phyloP scores from a whole-genome alignment of 92 coral and sea anemone species.

The Epizoanthus ramosus region DNA sequence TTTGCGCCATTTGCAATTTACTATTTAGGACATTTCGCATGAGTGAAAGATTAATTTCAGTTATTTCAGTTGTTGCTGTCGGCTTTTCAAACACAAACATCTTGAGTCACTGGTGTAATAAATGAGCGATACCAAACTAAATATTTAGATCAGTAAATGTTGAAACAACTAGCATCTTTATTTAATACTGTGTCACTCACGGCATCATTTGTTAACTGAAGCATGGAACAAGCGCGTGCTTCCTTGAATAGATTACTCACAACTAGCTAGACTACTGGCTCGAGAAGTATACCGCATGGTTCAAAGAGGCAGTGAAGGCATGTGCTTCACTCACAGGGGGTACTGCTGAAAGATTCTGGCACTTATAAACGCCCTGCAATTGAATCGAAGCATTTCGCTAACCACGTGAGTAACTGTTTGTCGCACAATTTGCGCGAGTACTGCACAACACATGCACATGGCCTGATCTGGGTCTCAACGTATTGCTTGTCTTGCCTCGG shows the following conservation, averaged over 20 bases:
- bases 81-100: too few species aligned
- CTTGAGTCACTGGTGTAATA: too few species aligned
- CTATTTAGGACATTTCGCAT: too few species aligned
- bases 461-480: not conserved
- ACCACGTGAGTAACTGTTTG: not conserved
- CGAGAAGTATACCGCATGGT: not conserved
- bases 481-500: not conserved
- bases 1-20: too few species aligned
- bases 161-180: too few species aligned
- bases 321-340: too few species aligned
- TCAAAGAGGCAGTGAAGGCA: not conserved
- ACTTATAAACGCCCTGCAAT: not conserved
- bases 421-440: not conserved
- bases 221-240: conserved; percentile 13
- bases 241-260: not conserved
- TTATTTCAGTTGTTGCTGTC: too few species aligned
- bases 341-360: too few species aligned
- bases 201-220: not conserved
- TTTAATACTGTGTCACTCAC: not conserved
- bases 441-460: conserved; percentile 8
- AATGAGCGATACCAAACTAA: too few species aligned
- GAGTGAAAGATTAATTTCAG: too few species aligned
- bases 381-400: not conserved
- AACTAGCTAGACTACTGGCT: not conserved
- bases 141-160: too few species aligned